Evolutionary conservation across 2,888 invertebrate species (phyloP).

Genomic region (Athrips mouffetella): DNA sequence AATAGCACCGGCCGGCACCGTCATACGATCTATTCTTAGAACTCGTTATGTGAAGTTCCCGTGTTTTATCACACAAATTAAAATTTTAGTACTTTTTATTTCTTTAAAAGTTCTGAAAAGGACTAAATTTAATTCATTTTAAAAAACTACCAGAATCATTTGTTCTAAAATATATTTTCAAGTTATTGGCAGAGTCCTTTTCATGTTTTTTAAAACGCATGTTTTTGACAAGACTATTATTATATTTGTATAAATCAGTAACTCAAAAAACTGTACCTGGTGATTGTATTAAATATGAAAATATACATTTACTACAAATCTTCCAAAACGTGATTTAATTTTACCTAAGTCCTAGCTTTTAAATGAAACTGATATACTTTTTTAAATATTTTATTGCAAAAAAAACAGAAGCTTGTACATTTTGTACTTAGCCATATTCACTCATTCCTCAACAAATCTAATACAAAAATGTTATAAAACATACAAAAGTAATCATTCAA

Average conservation of each 20-base stretch:
- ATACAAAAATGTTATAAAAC: conserved; percentile 41
- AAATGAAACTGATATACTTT: conserved; percentile 10
- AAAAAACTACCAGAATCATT: conserved; percentile 45
- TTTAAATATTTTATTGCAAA: conserved; percentile 60
- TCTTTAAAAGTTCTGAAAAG: conserved; percentile 42
- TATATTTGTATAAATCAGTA: conserved; percentile 68
- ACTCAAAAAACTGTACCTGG: conserved; percentile 75
- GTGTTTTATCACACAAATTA: conserved; percentile 49
- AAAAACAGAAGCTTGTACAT: conserved; percentile 54
- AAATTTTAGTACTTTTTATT: conserved; percentile 36
- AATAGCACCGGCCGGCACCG: conserved; percentile 33
- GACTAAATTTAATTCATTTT: conserved; percentile 44
- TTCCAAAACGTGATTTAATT: conserved; percentile 60
- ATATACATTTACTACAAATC: conserved; percentile 78
- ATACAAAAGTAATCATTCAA: conserved; percentile 30
- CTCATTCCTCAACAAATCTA: conserved; percentile 39
- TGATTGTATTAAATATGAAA: conserved; percentile 73
- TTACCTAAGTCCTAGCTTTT: conserved; percentile 24
- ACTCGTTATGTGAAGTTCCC: conserved; percentile 36
- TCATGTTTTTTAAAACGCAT: conserved; percentile 43
- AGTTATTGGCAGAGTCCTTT: conserved; percentile 45
- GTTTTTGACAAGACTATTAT: conserved; percentile 54
- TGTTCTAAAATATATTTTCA: conserved; percentile 47
- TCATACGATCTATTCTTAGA: conserved; percentile 35
- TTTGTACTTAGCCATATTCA: conserved; percentile 39